Conservation (phyloP, 1,140 invertebrate genomes). For the Formica selysi region DNA sequence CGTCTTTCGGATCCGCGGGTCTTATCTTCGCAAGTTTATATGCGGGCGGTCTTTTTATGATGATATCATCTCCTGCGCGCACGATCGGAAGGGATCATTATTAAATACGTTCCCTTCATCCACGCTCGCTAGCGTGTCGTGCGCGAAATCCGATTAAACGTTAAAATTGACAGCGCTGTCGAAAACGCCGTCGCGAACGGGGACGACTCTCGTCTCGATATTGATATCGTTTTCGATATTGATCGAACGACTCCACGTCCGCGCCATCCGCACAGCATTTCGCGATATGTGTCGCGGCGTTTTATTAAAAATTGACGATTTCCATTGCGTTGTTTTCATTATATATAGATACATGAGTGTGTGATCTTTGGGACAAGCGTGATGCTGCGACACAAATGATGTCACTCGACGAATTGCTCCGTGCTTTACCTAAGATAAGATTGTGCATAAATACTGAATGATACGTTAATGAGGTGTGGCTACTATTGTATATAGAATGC, state of each 20-base stretch:
- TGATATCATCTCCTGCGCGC: background rate
- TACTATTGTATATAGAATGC: background rate
- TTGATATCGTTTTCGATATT: constrained; percentile 54
- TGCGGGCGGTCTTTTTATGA: background rate
- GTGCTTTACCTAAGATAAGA: background rate
- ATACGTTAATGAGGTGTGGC: background rate
- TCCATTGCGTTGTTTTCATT: constrained; percentile 31
- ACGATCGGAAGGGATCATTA: background rate
- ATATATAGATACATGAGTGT: background rate
- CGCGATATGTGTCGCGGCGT: constrained; percentile 30
- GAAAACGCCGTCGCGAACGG: constrained; percentile 41
- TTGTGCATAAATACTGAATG: background rate
- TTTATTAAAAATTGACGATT: constrained; percentile 60
- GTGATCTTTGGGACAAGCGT: background rate
- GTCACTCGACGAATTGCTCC: background rate
- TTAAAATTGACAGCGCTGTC: constrained; percentile 59
- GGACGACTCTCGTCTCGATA: constrained; percentile 50
- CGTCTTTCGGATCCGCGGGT: background rate
- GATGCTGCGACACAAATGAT: background rate
- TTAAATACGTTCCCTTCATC: constrained; percentile 26
- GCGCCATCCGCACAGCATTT: background rate
- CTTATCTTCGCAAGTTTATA: background rate
- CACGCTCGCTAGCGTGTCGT: constrained; percentile 11
- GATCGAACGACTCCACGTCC: constrained; percentile 42
- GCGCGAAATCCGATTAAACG: constrained; percentile 43